These are phyloP conservation scores for Melitaea cinxia DNA, from an alignment of 1,140 invertebrate species.

Conservation along the genomic window DNA sequence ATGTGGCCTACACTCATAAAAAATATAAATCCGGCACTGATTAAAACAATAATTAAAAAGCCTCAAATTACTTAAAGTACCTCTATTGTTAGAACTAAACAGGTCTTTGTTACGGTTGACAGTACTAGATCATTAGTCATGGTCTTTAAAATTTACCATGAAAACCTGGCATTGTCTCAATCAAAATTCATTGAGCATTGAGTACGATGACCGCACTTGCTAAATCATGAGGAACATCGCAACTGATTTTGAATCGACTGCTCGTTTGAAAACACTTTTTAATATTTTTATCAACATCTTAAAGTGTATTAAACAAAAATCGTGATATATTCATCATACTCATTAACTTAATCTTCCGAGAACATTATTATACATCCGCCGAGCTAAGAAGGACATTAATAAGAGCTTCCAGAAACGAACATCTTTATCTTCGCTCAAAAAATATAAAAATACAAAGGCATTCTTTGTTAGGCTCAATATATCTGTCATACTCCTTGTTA, in stretches of 20 bases:
- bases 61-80: neutral
- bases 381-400: slow-evolving; percentile 23
- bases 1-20: too few species aligned
- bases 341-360: slow-evolving; percentile 27
- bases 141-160: slow-evolving; percentile 53
- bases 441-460: slow-evolving; percentile 40
- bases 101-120: slow-evolving; percentile 13
- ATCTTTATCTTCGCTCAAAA: slow-evolving; percentile 39
- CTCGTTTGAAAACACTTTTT: neutral
- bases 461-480: slow-evolving; percentile 59
- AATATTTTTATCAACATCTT: neutral
- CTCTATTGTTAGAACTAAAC: neutral
- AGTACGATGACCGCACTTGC: slow-evolving; percentile 69
- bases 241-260: neutral
- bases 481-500: slow-evolving; percentile 75
- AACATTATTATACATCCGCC: slow-evolving; percentile 30
- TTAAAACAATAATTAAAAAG: too few species aligned
- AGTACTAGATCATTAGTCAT: slow-evolving; percentile 53
- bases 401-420: slow-evolving; percentile 29
- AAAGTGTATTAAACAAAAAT: neutral
- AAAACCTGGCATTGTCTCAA: slow-evolving; percentile 69
- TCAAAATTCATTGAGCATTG: slow-evolving; percentile 69
- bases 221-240: slow-evolving; percentile 62
- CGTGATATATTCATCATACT: slow-evolving; percentile 11
- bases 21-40: too few species aligned